Percentiles rank a stretch among this genome's conserved stretches.
Evolutionary conservation across 2,888 invertebrate species (phyloP).

Genomic region (Anticlea derivata): DNA sequence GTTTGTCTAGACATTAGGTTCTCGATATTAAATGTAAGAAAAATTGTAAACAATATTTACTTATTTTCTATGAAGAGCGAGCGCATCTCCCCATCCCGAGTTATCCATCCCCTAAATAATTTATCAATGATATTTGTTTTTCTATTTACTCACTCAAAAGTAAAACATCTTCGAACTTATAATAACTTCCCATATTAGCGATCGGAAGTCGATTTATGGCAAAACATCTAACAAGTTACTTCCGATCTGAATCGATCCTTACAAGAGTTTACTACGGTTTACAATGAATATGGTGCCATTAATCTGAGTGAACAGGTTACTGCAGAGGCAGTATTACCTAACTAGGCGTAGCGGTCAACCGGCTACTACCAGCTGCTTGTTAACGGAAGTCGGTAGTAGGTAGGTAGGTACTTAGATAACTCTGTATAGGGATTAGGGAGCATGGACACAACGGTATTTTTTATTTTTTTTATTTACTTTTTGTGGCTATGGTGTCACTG

Average conservation of each 20-base stretch:
- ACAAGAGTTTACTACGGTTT: slow-evolving; percentile 16
- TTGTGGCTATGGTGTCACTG: no score
- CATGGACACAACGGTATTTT: no score
- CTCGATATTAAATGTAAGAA: no score
- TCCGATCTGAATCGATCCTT: slow-evolving; percentile 16
- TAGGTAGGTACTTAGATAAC: background rate
- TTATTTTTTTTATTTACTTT: no score
- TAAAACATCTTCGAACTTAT: slow-evolving; percentile 11
- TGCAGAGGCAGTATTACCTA: slow-evolving; percentile 11
- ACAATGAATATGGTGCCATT: slow-evolving; percentile 7
- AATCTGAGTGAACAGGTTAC: slow-evolving; percentile 15
- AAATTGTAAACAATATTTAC: no score
- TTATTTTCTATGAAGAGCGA: no score
- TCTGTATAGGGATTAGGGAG: background rate
- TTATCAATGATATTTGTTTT: background rate
- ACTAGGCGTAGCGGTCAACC: slow-evolving; percentile 21
- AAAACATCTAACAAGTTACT: slow-evolving; percentile 1
- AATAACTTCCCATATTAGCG: slow-evolving; percentile 1
- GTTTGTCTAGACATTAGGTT: no score
- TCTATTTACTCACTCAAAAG: background rate
- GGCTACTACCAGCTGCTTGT: slow-evolving; percentile 7
- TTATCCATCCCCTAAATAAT: no score
- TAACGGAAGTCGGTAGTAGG: slow-evolving; percentile 12
- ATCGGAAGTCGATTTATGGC: slow-evolving; percentile 7
- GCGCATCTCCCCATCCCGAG: no score